Percentiles rank a stretch among this genome's conserved stretches.
These are phyloP conservation scores for Cryptotermes secundus DNA, from an alignment of 1,140 invertebrate species.

Conservation along the genomic window DNA sequence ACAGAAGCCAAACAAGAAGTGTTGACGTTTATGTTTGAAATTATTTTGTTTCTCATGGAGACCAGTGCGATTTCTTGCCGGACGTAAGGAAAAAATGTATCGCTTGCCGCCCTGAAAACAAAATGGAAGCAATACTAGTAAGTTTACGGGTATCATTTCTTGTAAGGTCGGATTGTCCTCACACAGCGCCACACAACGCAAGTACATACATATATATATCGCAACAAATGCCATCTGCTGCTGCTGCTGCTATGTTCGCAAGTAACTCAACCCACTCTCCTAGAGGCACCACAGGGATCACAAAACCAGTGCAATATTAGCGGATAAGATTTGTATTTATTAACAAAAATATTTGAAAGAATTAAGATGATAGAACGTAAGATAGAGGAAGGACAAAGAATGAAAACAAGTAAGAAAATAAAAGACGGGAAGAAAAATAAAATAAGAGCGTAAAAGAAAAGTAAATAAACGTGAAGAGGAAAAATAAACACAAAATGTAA, in stretches of 20 bases:
- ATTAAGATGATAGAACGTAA: no score
- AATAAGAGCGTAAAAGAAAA: no score
- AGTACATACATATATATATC: background rate
- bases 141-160: constrained; percentile 4
- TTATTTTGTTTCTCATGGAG: background rate
- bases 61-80: background rate
- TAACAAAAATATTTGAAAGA: no score
- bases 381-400: no score
- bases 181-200: background rate
- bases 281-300: background rate
- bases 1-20: background rate
- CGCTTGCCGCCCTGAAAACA: background rate
- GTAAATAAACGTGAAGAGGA: no score
- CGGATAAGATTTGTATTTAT: no score
- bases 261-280: background rate
- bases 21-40: background rate
- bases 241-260: background rate
- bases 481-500: no score
- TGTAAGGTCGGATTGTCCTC: constrained; percentile 1
- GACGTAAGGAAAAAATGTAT: background rate
- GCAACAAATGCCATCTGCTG: background rate
- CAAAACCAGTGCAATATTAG: background rate
- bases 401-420: no score
- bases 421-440: no score
- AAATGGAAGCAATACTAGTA: background rate